A percentile compares a stretch with the other conserved stretches of the same genome.
These are phyloP conservation scores for Eilema griseolum DNA, from an alignment of 2,888 invertebrate species.

Conservation along the genomic window DNA sequence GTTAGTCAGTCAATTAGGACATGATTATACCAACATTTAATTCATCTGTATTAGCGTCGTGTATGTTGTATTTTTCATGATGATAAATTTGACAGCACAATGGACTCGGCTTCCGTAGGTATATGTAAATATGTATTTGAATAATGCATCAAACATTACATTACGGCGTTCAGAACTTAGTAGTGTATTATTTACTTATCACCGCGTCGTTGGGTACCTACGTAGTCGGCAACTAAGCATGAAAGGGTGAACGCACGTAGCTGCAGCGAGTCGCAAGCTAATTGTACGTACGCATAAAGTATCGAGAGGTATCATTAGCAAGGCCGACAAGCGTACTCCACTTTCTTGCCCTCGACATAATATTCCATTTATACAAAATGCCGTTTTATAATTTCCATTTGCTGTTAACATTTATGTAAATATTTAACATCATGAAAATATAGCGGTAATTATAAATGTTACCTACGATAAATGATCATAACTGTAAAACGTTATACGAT, in stretches of 20 bases:
- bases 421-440: conserved; percentile 3
- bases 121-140: conserved; percentile 43
- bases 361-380: conserved; percentile 37
- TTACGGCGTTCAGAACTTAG: conserved; percentile 24
- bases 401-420: conserved; percentile 19
- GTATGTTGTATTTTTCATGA: conserved; percentile 36
- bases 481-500: conserved; percentile 11
- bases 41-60: not conserved
- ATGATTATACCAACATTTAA: too few species aligned
- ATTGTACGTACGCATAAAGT: conserved; percentile 40
- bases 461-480: conserved; percentile 7
- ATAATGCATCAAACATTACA: conserved; percentile 36
- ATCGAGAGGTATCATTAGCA: conserved; percentile 55
- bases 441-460: not conserved
- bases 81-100: conserved; percentile 64
- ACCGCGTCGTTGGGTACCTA: conserved; percentile 36
- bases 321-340: conserved; percentile 47
- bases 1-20: not conserved
- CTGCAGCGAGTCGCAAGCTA: conserved; percentile 40
- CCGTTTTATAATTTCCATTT: conserved; percentile 39
- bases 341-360: conserved; percentile 40
- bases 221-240: conserved; percentile 10
- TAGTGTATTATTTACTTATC: conserved; percentile 47
- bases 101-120: conserved; percentile 45
- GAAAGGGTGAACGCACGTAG: conserved; percentile 49